These are phyloP conservation scores for Yponomeuta malinellus DNA, from an alignment of 2,888 invertebrate species.

Conservation along the genomic window DNA sequence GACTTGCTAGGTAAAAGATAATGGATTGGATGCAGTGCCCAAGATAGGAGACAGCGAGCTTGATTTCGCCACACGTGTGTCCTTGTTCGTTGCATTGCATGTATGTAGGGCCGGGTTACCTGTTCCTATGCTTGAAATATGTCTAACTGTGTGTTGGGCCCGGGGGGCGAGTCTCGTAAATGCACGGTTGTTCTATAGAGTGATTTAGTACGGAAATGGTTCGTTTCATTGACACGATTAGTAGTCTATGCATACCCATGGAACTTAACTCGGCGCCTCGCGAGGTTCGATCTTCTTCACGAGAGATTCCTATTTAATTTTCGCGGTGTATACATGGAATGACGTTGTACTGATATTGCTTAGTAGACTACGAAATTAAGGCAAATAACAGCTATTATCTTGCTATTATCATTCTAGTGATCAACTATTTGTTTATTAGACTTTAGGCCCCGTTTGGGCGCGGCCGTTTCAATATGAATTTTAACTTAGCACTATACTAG, in stretches of 20 bases:
- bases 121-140: conserved; percentile 1
- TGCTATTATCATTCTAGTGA: too few species aligned
- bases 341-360: too few species aligned
- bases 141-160: neutral
- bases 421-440: neutral
- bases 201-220: too few species aligned
- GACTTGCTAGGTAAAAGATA: neutral
- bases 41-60: neutral
- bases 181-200: too few species aligned
- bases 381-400: too few species aligned
- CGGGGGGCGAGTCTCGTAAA: neutral
- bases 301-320: too few species aligned
- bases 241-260: too few species aligned
- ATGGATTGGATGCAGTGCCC: neutral
- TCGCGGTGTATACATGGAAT: too few species aligned
- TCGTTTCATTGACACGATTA: too few species aligned
- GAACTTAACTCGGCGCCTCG: too few species aligned
- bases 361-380: too few species aligned
- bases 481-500: conserved; percentile 25
- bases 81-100: neutral
- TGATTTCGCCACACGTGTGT: neutral
- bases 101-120: neutral
- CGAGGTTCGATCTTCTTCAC: too few species aligned
- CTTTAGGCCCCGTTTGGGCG: conserved; percentile 38
- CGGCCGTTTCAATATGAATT: conserved; percentile 56